A percentile compares a stretch with the other conserved stretches of the same genome.
Conservation (phyloP, 2,113 vertebrate species). For the Chionis minor region DNA sequence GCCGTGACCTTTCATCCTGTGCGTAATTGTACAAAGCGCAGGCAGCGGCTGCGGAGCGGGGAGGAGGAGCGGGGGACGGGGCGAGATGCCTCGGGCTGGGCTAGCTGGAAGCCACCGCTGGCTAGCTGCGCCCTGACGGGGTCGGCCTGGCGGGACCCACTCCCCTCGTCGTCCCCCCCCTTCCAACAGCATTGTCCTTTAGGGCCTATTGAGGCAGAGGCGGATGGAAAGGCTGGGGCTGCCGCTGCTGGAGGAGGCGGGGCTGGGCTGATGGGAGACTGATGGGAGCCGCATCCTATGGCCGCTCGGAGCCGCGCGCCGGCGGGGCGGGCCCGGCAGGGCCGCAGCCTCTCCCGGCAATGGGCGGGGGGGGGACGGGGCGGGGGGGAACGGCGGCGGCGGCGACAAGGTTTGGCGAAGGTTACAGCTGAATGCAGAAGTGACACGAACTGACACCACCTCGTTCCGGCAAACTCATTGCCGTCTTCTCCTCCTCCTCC, state of each 20-base stretch:
- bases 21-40: neutral
- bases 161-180: rapidly evolving
- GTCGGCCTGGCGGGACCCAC: neutral
- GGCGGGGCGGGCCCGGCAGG: slow-evolving; percentile 7
- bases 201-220: slow-evolving; percentile 46
- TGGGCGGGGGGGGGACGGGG: neutral
- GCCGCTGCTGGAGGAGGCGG: slow-evolving; percentile 19
- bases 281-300: slow-evolving; percentile 41
- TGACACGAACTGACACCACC: slow-evolving; percentile 9
- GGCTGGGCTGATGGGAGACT: slow-evolving; percentile 24
- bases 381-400: neutral
- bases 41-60: neutral
- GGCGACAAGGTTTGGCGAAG: slow-evolving; percentile 63
- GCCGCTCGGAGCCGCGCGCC: neutral
- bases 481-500: neutral
- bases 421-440: slow-evolving; percentile 59
- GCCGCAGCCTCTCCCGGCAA: slow-evolving; percentile 6
- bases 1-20: slow-evolving; percentile 44
- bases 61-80: neutral
- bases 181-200: slow-evolving; percentile 48
- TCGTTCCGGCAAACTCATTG: neutral
- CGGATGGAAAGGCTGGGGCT: neutral
- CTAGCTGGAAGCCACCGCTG: neutral
- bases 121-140: neutral
- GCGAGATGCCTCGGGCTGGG: neutral